phyloP scores from a whole-genome alignment of 2,113 vertebrate genomes.

The Ondatra zibethicus region DNA sequence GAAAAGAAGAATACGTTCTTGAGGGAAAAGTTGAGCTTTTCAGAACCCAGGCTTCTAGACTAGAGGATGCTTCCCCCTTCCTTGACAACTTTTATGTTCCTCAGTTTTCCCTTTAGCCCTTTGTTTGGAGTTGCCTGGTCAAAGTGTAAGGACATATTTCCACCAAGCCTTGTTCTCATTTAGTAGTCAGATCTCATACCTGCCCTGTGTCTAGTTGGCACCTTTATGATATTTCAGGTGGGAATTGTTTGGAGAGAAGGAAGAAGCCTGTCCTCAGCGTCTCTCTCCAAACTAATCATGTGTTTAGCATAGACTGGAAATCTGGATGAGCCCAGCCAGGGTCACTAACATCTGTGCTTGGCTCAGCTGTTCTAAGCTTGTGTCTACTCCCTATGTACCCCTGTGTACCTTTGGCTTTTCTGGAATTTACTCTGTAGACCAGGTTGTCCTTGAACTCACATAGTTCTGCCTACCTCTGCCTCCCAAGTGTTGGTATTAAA shows the following conservation, averaged over 20 bases:
- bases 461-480: too few relatives aligned
- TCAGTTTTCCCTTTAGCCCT: background rate
- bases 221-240: background rate
- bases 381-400: background rate
- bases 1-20: background rate
- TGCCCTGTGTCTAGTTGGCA: too few relatives aligned
- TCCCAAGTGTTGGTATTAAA: too few relatives aligned
- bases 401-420: too few relatives aligned
- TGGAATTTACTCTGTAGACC: too few relatives aligned
- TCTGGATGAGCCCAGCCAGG: background rate
- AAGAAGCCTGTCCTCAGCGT: background rate
- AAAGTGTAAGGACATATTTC: background rate
- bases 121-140: background rate
- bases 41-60: background rate
- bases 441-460: too few relatives aligned
- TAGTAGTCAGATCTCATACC: background rate
- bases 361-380: background rate
- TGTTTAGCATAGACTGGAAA: background rate
- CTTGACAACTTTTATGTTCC: background rate
- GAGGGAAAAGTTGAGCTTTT: background rate
- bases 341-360: accelerated
- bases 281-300: accelerated
- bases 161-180: background rate
- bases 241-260: background rate
- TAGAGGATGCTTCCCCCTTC: background rate